Evolutionary conservation across 2,888 invertebrate species (phyloP), one percentile per base, ranked within the genome.

Genomic region (Lepidonotus clava): DNA sequence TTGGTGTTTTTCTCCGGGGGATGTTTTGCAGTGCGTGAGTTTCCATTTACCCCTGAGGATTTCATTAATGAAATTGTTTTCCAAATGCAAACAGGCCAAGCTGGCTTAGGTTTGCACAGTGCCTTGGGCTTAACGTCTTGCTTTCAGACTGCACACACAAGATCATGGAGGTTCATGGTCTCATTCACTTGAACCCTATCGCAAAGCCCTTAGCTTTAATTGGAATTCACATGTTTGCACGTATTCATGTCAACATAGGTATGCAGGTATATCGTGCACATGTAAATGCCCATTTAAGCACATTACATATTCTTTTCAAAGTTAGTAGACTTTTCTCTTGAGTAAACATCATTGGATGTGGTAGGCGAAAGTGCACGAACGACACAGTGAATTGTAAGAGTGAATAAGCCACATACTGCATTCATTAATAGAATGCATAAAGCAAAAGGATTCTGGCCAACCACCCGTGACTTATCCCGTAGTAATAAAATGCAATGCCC

Each of bases 21-120:
- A n/a, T n/a, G n/a, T n/a, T n/a, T n/a, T n/a, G n/a, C n/a, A 53
- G 53, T 11, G 66, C 71, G 71, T 71, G 71, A 71, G 71, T 38
- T 18, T 38, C 71, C 71, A 71, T 71, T 71, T 36, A 38, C 36
- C 18, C 6, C 36, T 71, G 71, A 24, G 71, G 71, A 71, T 71
- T 71, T 71, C 36, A 71, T 71, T 71, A 71, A 71, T 71, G 71
- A 71, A 71, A 71, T 71, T 71, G 71, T 71, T 71, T 36, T 71
- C 71, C 71, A 71, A 38, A 38, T 71, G 71, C 71, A 71, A 71
- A 71, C 71, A 71, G 14, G 28, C 66, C 28, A 24, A 34, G 71
- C 14, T 18, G 61, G 14, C 36, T 36, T 8, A n/a, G 71, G 71
- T 71, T 34, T 71, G 38, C 71, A 71, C 71, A 71, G 71, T 0